Evolutionary conservation across 2,888 invertebrate species (phyloP).

Genomic region (Trachelus troglodyta): DNA sequence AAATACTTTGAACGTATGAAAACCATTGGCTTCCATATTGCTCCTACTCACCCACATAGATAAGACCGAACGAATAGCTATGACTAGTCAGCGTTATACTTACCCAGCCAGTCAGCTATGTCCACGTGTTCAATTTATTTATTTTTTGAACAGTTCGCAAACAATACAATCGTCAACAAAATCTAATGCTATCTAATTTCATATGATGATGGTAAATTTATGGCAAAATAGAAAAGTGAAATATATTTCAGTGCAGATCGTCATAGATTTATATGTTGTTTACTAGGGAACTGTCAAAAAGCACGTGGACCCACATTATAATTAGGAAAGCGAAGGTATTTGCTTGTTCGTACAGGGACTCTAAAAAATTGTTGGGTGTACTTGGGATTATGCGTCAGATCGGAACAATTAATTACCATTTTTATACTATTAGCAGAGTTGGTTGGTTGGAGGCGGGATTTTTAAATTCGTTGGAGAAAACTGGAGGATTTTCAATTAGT

Average conservation of each 20-base stretch:
- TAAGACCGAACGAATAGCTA: background rate
- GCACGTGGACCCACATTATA: background rate
- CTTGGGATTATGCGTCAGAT: background rate
- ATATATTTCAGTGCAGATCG: too few relatives aligned
- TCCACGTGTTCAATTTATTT: too few relatives aligned
- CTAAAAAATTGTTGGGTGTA: background rate
- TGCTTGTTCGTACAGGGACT: background rate
- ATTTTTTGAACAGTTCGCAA: too few relatives aligned
- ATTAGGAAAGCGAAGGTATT: background rate
- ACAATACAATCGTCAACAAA: too few relatives aligned
- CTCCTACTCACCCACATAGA: background rate
- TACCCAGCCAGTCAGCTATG: background rate
- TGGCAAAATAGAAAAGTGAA: too few relatives aligned
- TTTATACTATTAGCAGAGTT: background rate
- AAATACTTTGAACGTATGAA: background rate
- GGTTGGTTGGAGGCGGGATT: background rate
- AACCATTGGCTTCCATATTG: background rate
- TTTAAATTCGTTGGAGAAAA: background rate
- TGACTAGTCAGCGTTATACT: background rate
- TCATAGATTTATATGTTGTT: too few relatives aligned
- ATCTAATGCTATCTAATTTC: too few relatives aligned
- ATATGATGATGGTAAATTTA: too few relatives aligned
- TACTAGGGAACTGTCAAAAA: too few relatives aligned
- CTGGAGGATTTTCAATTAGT: background rate
- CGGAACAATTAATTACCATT: background rate